phyloP scores from a whole-genome alignment of 2,797 vertebrate genomes.

The Semaprochilodus insignis region DNA sequence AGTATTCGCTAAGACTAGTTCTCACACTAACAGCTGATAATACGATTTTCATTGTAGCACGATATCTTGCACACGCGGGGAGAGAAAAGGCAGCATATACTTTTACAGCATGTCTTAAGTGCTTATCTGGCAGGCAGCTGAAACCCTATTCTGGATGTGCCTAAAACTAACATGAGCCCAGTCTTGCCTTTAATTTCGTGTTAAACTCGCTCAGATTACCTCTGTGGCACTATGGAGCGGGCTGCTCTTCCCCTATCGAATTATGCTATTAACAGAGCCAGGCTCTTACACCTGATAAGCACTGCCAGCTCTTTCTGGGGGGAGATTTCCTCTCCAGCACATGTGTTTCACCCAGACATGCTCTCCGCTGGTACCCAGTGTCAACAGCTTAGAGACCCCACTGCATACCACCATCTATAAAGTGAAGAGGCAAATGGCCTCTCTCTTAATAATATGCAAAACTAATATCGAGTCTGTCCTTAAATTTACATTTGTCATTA shows the following conservation, averaged over 20 bases:
- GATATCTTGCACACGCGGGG: conserved; percentile 51
- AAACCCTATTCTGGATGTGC: conserved; percentile 59
- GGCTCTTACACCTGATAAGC: conserved; percentile 66
- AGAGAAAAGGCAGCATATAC: conserved; percentile 55
- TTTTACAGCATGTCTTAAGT: conserved; percentile 61
- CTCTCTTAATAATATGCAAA: conserved; percentile 7
- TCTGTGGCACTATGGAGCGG: conserved; percentile 54
- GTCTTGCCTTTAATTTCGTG: conserved; percentile 64
- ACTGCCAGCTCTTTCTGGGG: conserved; percentile 42
- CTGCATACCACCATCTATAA: neutral
- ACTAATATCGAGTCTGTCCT: neutral
- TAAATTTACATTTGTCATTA: neutral
- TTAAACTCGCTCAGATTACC: conserved; percentile 68
- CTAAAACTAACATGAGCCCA: conserved; percentile 65
- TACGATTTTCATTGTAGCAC: conserved; percentile 59
- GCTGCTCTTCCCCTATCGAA: conserved; percentile 61
- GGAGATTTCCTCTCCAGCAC: conserved; percentile 43
- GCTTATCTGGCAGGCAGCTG: conserved; percentile 60
- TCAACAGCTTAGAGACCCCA: conserved; percentile 29
- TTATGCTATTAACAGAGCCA: conserved; percentile 62
- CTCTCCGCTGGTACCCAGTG: neutral
- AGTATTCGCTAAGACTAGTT: conserved; percentile 38
- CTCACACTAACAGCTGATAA: conserved; percentile 55
- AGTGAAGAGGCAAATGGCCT: neutral
- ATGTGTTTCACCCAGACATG: conserved; percentile 24